Evolutionary conservation across 2,797 vertebrate species (phyloP), one percentile per base, ranked within the genome.

Genomic region (Oryzias sinensis): DNA sequence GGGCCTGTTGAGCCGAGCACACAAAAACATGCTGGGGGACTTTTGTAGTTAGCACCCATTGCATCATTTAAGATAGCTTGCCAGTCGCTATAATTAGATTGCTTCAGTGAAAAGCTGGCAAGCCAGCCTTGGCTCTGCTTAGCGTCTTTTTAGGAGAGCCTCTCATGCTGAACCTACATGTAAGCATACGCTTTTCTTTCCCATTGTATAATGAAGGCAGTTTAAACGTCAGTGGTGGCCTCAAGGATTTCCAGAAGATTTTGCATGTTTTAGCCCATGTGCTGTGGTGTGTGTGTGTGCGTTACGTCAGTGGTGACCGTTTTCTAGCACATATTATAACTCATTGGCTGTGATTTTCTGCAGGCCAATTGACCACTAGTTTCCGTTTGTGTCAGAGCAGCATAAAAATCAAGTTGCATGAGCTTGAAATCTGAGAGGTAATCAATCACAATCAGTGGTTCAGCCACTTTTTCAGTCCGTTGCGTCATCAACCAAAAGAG

Each of bases 81-180:
- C 75, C 80, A 87, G 40, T 54, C 76, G 48, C 83, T 85, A 84
- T 82, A 83, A 86, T 86, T 84, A 82, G 82, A 81, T 68, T 66
- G 59, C 65, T 43, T 59, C 60, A 76, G 63, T 64, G 44, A 63
- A 81, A 80, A 74, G 59, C 59, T 74, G 78, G 72, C 65, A 59
- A 37, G 56, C 47, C 43, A 4, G 65, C 49, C 49, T 77, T 78
- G 80, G 76, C 78, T 59, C 57, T 50, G 77, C 58, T 65, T 60
- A 50, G 47, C 6, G 44, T 72, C 62, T 71, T 77, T 80, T 73
- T 62, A 65, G 57, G 53, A 6, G 61, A 65, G 65, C 17, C 44
- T 51, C 53, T 65, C 29, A 4, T 49, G 67, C 50, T 59, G 55
- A 66, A 65, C 37, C 43, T 25, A 14, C 64, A 64, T 42, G 18